Conservation (phyloP, 2,113 vertebrate species). For the Recurvirostra avosetta region DNA sequence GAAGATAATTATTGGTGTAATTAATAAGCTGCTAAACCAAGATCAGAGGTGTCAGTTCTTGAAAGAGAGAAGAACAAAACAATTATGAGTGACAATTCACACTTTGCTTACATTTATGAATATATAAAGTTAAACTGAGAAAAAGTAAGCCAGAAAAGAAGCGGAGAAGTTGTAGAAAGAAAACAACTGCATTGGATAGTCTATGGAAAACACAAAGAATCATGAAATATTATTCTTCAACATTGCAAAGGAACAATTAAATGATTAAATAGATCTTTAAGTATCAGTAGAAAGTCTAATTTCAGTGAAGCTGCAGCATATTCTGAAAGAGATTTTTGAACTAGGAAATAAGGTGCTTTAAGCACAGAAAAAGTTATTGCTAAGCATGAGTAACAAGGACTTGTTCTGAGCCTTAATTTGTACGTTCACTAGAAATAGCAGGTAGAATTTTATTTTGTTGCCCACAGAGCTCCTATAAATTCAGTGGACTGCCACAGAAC, state of each 20-base stretch:
- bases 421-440: not conserved
- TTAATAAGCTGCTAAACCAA: not conserved
- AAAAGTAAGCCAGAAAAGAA: not conserved
- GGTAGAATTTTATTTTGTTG: conserved; percentile 3
- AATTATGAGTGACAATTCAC: not conserved
- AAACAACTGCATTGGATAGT: not conserved
- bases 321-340: not conserved
- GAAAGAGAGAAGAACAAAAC: not conserved
- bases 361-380: not conserved
- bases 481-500: not conserved
- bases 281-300: not conserved
- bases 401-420: not conserved
- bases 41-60: not conserved
- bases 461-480: conserved; percentile 10
- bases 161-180: not conserved
- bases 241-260: not conserved
- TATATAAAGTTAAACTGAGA: not conserved
- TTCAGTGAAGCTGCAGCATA: not conserved
- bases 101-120: not conserved
- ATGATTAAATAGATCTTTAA: not conserved
- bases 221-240: not conserved
- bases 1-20: not conserved
- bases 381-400: not conserved
- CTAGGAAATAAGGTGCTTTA: not conserved
- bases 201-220: not conserved